Percentiles rank a stretch among this genome's conserved stretches.
Conservation (phyloP, 1,140 invertebrate species). For the Eupristina koningsbergeri region DNA sequence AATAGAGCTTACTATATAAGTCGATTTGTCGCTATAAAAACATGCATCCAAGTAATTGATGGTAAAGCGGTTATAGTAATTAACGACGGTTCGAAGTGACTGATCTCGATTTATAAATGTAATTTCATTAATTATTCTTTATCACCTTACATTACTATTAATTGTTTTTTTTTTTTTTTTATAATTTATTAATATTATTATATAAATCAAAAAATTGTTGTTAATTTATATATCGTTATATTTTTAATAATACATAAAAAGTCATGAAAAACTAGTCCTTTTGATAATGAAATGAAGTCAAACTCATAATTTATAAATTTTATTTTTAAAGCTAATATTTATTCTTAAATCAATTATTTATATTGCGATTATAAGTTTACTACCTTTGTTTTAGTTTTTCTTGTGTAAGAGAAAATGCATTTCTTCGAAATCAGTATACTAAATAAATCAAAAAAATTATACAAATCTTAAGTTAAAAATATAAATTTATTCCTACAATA, state of each 20-base stretch:
- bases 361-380: background rate
- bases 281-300: background rate
- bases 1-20: conserved; percentile 28
- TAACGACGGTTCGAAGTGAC: conserved; percentile 33
- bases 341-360: background rate
- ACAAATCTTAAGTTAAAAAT: background rate
- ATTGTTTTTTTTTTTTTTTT: no score
- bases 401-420: background rate
- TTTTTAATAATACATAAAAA: conserved; percentile 16
- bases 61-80: conserved; percentile 13
- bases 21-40: background rate
- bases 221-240: conserved; percentile 17
- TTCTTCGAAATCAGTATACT: conserved; percentile 14
- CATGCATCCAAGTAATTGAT: background rate
- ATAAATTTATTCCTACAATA: conserved; percentile 10
- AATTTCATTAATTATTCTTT: conserved; percentile 18
- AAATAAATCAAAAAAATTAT: conserved; percentile 17
- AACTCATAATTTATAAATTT: conserved; percentile 17
- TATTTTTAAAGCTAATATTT: background rate
- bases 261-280: conserved; percentile 45
- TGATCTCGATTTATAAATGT: conserved; percentile 38
- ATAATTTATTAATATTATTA: background rate
- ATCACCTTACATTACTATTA: background rate
- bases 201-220: conserved; percentile 18
- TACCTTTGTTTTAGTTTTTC: background rate